Evolutionary conservation across 2,797 vertebrate species (phyloP).

Genomic region (Furcifer pardalis): DNA sequence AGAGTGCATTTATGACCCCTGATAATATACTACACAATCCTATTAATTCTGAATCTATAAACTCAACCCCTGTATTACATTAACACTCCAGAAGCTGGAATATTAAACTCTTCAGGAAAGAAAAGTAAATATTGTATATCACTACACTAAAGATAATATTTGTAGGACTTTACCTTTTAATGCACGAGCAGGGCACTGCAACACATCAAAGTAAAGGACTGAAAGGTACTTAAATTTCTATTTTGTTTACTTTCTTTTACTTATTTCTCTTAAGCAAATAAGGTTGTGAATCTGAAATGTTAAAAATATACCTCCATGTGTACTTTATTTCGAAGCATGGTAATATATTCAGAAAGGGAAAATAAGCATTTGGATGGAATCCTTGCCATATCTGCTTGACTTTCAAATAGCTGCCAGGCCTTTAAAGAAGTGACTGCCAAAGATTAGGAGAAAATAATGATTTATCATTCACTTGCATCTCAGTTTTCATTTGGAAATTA

Average conservation of each 20-base stretch:
- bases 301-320: conserved; percentile 54
- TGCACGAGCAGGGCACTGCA: neutral
- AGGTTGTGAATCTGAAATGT: conserved; percentile 42
- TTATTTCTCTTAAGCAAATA: conserved; percentile 29
- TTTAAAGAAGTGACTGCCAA: conserved; percentile 42
- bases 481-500: conserved; percentile 46
- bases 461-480: conserved; percentile 29
- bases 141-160: conserved; percentile 15
- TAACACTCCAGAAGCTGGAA: conserved; percentile 1
- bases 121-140: conserved; percentile 17
- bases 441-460: conserved; percentile 17
- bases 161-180: conserved; percentile 12
- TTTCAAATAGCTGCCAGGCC: conserved; percentile 42
- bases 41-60: conserved; percentile 41
- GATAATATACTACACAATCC: neutral
- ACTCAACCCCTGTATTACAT: neutral
- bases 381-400: conserved; percentile 16
- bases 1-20: neutral
- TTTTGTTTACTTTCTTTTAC: conserved; percentile 28
- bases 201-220: conserved; percentile 5
- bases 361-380: conserved; percentile 40
- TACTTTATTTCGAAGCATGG: conserved; percentile 44
- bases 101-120: conserved; percentile 21
- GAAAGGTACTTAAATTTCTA: neutral
- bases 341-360: conserved; percentile 39